Conservation (phyloP, 2,113 vertebrate genomes). For the Phyllostomus hastatus region DNA sequence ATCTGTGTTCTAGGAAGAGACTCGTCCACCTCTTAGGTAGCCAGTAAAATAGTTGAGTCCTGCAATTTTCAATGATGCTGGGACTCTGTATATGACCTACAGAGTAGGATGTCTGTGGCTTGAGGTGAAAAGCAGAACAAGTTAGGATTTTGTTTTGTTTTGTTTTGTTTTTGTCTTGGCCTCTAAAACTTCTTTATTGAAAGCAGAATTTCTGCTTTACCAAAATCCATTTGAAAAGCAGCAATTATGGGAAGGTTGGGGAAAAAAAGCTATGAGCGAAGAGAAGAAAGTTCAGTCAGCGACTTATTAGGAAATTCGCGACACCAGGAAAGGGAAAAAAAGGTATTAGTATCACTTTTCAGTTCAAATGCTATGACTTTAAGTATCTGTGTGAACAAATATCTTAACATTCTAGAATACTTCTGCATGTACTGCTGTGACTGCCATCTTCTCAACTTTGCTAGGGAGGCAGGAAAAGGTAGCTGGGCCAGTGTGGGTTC, state of each 20-base stretch:
- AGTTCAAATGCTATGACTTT: neutral
- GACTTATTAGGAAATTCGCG: neutral
- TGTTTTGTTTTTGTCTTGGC: neutral
- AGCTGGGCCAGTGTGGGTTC: neutral
- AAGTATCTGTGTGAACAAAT: neutral
- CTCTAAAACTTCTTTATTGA: neutral
- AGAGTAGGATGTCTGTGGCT: neutral
- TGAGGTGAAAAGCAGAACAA: neutral
- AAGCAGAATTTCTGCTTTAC: neutral
- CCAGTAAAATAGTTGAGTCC: neutral
- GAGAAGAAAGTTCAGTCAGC: neutral
- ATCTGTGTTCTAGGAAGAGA: neutral
- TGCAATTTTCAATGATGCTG: neutral
- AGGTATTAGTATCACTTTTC: neutral
- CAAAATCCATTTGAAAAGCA: neutral
- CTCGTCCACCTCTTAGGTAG: neutral
- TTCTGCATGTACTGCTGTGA: neutral
- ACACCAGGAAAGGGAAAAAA: neutral
- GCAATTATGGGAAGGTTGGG: neutral
- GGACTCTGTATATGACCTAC: neutral
- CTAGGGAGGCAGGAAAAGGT: neutral
- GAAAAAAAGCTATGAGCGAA: neutral
- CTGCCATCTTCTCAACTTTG: neutral
- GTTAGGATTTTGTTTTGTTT: too few relatives aligned
- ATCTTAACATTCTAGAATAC: neutral